Base-by-base conservation (phyloP, 2,797 vertebrate genomes). In the Sebastes vulpes region DNA sequence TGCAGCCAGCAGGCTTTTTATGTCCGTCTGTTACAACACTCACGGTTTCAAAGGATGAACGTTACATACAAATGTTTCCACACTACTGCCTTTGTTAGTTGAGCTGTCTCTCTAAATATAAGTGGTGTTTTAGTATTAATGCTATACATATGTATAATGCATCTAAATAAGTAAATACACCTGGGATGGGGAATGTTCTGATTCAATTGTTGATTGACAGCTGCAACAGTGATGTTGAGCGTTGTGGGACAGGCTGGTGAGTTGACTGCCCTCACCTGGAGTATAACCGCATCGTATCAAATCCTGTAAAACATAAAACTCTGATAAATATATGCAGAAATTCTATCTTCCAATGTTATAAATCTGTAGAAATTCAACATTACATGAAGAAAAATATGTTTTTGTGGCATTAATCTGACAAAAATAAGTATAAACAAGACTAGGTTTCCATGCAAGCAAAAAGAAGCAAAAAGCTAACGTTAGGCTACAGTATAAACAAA, bases 1-100 rank as follows among this genome's bases (percentile, higher is more conserved):
- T 65, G 63, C 35, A 38, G 35, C 54, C 64, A 18, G 65, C 56
- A 48, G 58, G 64, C 28, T 54, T 75, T 82, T 79, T 65, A 53
- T 77, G 12, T 42, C 1, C 0, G 7, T 16, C 63, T 53, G 28
- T 69, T 68, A 9, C 5, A 1, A 5, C 50, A 6, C 46, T 7
- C 26, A 1, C 20, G 32, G 29, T 53, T 38, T 42, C 3, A 87
- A 42, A 21, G 31, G 16, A 57, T 38, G 25, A 52, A 65, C 56
- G 46, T 59, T 8, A 2, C 8, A 2, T 6, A 28, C 10, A 48
- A 14, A 73, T 60, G 60, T 42, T 42, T 16, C 14, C 6, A 6
- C 14, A 42, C 14, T 42, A 0, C 38, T 42, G 16, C 14, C 32
- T 66, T 35, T 56, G 38, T 28, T 3, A 29, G 42, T 14, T 0